These are phyloP conservation scores for Stenoptilia bipunctidactyla DNA, from an alignment of 2,888 invertebrate genomes.

Conservation along the genomic window DNA sequence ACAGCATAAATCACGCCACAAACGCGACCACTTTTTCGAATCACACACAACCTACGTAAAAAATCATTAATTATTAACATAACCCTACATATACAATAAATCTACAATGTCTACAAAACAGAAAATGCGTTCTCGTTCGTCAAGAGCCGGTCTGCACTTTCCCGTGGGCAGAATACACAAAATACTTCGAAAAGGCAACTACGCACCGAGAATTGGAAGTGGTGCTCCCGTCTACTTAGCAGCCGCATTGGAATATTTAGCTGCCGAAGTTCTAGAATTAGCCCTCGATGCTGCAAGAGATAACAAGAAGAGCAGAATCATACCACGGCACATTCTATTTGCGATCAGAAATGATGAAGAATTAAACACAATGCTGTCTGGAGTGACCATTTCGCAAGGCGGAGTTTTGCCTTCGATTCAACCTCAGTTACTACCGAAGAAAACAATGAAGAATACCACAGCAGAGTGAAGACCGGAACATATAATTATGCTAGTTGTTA, in stretches of 20 bases:
- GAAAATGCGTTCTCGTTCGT: conserved; percentile 32
- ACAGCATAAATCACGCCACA: too few relatives aligned
- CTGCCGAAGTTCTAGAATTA: conserved; percentile 77
- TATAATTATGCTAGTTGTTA: not conserved
- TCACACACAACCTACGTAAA: conserved; percentile 5
- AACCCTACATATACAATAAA: not conserved
- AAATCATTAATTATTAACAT: conserved; percentile 3
- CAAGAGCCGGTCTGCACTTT: conserved; percentile 64
- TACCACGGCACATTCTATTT: conserved; percentile 35
- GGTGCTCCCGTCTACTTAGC: conserved; percentile 68
- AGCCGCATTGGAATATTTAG: conserved; percentile 74
- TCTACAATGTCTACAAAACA: not conserved
- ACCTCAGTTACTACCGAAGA: conserved; percentile 36
- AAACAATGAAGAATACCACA: conserved; percentile 30
- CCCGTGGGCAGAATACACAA: conserved; percentile 72
- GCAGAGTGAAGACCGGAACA: not conserved
- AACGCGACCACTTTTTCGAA: too few relatives aligned
- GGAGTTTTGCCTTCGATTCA: conserved; percentile 40
- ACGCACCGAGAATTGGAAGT: conserved; percentile 66
- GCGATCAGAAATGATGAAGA: conserved; percentile 47
- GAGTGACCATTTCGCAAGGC: conserved; percentile 35
- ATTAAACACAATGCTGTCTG: conserved; percentile 30
- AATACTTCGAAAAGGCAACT: conserved; percentile 71
- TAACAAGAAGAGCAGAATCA: conserved; percentile 73
- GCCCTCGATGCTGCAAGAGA: conserved; percentile 74